Base-by-base conservation (phyloP, 2,888 invertebrate species). In the Andrena praecox region DNA sequence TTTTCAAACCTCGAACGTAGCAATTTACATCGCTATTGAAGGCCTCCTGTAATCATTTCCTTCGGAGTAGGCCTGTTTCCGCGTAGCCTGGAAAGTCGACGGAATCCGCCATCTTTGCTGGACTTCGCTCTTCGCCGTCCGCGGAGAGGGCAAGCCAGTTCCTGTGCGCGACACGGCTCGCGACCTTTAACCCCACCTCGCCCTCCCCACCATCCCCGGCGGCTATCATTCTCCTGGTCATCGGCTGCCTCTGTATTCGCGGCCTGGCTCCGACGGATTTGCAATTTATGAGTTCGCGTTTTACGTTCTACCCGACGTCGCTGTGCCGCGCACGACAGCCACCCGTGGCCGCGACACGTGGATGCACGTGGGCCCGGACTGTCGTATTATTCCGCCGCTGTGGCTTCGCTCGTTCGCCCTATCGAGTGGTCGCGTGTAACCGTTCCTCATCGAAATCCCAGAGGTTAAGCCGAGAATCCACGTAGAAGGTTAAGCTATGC, bases 231-330 rank as follows among this genome's bases (percentile, higher is more conserved):
- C 67, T 31, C 42, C 50, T 77, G 70, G 64, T 70, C 74, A 63
- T 63, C 42, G 73, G 64, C 63, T 70, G 73, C 59, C 54, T 62
- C 63, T 52, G 81, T 69, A 48, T 77, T 67, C 33, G 74, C 62
- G 60, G 56, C 31, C 48, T 50, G 60, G 77, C 73, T 74, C 62
- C 31, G 42, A 29, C 16, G 62, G 62, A 88, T 87, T 86, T 89
- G 80, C 86, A 88, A 89, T 89, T 87, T 88, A 89, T 89, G 83
- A 89, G 80, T 63, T 71, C 66, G 60, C 42, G 63, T 35, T 72
- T 73, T 24, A 75, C 59, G 66, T 33, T 54, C 35, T 3, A 27
- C n/a, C 50, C 29, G 72, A 42, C 56, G 50, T 76, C 66, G 63
- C 2, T 35, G 66, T 27, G 33, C 35, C 20, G 8, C 8, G 20